Percentiles rank a stretch among this genome's conserved stretches.
Conservation (phyloP, 2,888 invertebrate genomes). For the Sinhomidia bicolor region DNA sequence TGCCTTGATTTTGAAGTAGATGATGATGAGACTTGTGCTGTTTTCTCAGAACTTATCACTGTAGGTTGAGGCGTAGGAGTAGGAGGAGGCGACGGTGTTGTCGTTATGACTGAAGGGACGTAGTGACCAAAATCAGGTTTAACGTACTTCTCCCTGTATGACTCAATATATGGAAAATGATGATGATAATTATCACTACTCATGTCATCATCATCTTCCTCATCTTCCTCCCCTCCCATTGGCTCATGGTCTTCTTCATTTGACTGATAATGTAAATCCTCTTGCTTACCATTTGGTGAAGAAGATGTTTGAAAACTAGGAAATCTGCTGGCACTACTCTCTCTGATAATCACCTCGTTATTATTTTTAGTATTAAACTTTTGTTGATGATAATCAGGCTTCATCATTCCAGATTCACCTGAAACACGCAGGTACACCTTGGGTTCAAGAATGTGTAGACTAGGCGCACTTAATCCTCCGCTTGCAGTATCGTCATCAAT, state of each 20-base stretch:
- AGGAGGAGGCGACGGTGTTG: constrained; percentile 41
- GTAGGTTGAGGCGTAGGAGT: constrained; percentile 14
- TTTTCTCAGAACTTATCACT: constrained; percentile 3
- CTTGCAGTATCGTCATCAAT: constrained; percentile 55
- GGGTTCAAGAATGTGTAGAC: constrained; percentile 51
- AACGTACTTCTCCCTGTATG: constrained; percentile 60
- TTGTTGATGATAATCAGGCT: constrained; percentile 8
- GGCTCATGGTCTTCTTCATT: constrained; percentile 50
- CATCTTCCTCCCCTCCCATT: constrained; percentile 23
- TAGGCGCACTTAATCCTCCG: constrained; percentile 47
- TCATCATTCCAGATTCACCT: constrained; percentile 73
- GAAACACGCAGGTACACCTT: constrained; percentile 60
- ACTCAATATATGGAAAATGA: constrained; percentile 63
- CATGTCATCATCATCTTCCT: constrained; percentile 61
- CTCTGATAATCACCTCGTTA: constrained; percentile 5
- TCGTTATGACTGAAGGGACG: constrained; percentile 20
- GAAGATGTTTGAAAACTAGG: constrained; percentile 42
- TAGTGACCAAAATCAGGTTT: constrained; percentile 46
- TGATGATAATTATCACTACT: constrained; percentile 62
- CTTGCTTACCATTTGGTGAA: neutral
- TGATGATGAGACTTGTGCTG: neutral
- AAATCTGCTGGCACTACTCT: neutral
- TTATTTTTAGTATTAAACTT: neutral
- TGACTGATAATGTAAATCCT: constrained; percentile 55
- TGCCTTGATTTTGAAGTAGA: constrained; percentile 31